Conservation (phyloP, 2,113 vertebrate species). For the Odobenus rosmarus region DNA sequence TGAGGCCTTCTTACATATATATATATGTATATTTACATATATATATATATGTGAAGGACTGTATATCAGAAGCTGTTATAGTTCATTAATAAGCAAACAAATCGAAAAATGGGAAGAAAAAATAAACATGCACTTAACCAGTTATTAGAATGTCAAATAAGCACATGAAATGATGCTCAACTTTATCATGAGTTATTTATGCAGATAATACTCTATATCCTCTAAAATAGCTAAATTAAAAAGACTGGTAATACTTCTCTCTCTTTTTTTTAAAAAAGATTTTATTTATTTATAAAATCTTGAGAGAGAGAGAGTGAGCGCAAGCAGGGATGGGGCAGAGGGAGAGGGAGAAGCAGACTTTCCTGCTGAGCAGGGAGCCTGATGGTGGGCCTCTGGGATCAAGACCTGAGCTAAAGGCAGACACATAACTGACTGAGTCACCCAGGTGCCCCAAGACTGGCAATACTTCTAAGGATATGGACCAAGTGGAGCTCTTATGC, state of each 20-base stretch:
- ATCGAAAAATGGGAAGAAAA: neutral
- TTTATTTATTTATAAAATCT: too few relatives aligned
- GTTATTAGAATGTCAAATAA: neutral
- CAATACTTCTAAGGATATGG: neutral
- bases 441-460: too few relatives aligned
- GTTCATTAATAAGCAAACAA: neutral
- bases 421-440: too few relatives aligned
- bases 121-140: neutral
- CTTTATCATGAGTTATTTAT: neutral
- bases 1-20: neutral
- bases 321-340: too few relatives aligned
- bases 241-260: neutral
- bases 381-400: too few relatives aligned
- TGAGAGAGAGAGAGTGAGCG: too few relatives aligned
- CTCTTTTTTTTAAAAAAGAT: too few relatives aligned
- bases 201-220: neutral
- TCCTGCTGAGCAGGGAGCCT: too few relatives aligned
- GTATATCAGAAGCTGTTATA: neutral
- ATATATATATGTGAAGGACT: neutral
- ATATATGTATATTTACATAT: too few relatives aligned
- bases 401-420: too few relatives aligned
- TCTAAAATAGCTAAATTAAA: neutral
- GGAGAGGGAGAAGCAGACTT: too few relatives aligned
- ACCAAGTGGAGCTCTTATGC: too few relatives aligned
- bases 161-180: neutral